Conservation (phyloP, 2,888 invertebrate genomes). For the Lydus trimaculatus region DNA sequence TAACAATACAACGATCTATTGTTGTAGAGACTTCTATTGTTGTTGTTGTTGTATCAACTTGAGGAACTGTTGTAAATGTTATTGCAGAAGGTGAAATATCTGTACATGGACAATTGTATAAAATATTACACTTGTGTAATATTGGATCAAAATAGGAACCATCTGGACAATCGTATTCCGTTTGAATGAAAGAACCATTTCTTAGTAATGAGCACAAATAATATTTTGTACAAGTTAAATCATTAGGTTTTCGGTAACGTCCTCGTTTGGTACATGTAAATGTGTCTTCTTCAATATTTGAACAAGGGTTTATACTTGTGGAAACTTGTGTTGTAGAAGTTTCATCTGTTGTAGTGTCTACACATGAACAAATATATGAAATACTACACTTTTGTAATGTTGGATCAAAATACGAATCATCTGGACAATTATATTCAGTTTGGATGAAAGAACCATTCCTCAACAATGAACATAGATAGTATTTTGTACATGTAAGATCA, state of each 20-base stretch:
- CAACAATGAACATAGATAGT: conserved; percentile 48
- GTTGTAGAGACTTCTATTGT: not conserved
- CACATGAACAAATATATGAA: conserved; percentile 36
- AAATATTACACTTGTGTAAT: conserved; percentile 27
- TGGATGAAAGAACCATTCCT: conserved; percentile 48
- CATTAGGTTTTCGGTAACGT: conserved; percentile 28
- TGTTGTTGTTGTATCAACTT: conserved; percentile 1
- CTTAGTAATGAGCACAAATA: conserved; percentile 56
- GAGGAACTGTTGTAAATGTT: too few species aligned
- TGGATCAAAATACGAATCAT: conserved; percentile 38
- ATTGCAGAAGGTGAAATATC: not conserved
- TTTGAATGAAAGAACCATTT: conserved; percentile 54
- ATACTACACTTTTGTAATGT: conserved; percentile 30
- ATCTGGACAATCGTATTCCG: conserved; percentile 37
- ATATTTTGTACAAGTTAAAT: conserved; percentile 60
- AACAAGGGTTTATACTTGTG: not conserved
- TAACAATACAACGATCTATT: not conserved
- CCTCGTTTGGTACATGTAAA: conserved; percentile 31
- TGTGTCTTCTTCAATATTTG: not conserved
- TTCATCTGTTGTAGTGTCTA: conserved; percentile 1
- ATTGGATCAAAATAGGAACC: conserved; percentile 39
- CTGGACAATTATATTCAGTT: conserved; percentile 45
- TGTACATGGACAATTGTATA: not conserved
- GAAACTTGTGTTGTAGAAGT: not conserved
- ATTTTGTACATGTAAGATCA: conserved; percentile 58